phyloP scores from a whole-genome alignment of 2,888 invertebrate species.

The Dasypogon diadema region DNA sequence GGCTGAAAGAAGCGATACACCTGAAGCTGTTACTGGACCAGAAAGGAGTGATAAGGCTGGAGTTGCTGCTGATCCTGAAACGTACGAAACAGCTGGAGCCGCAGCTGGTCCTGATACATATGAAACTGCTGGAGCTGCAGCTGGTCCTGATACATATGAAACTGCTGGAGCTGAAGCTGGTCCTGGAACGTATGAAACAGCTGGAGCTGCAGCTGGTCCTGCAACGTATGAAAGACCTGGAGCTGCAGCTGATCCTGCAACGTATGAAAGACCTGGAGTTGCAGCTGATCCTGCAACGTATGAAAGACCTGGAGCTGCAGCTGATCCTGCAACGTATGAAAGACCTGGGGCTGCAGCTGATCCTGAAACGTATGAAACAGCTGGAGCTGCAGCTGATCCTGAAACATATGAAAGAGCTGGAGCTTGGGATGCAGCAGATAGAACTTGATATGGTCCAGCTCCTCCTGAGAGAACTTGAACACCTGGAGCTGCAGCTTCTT shows the following conservation, averaged over 20 bases:
- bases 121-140: not conserved
- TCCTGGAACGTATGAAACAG: not conserved
- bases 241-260: not conserved
- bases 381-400: not conserved
- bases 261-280: not conserved
- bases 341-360: slow-evolving; percentile 1
- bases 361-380: not conserved
- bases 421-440: slow-evolving; percentile 3
- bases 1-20: too few relatives aligned
- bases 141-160: too few relatives aligned
- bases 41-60: not conserved
- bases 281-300: not conserved
- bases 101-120: not conserved
- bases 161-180: not conserved
- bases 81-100: not conserved
- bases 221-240: slow-evolving; percentile 4
- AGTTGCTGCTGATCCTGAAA: slow-evolving; percentile 14
- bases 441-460: not conserved
- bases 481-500: slow-evolving; percentile 10
- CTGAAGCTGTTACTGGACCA: not conserved
- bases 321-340: not conserved
- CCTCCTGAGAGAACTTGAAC: not conserved
- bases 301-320: not conserved
- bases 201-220: slow-evolving; percentile 1
- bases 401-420: not conserved